Evolutionary conservation across 2,888 invertebrate species (phyloP).

Genomic region (Limnephilus lunatus): DNA sequence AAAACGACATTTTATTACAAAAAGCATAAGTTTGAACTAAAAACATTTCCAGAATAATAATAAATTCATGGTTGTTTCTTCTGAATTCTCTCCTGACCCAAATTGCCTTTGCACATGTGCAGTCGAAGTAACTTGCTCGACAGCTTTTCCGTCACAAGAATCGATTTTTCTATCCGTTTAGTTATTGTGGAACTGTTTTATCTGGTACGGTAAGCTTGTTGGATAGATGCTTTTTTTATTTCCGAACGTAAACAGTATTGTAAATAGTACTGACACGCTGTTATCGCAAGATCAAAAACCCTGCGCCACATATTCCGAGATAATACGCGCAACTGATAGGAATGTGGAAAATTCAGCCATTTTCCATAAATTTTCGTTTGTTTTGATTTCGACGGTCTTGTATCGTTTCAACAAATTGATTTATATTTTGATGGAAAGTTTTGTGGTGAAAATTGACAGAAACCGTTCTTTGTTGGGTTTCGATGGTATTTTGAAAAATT

Average conservation of each 20-base stretch:
- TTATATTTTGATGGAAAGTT: not conserved
- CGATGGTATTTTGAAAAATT: not conserved
- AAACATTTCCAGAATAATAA: not conserved
- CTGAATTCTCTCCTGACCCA: conserved; percentile 54
- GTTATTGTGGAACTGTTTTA: conserved; percentile 13
- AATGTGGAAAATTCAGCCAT: not conserved
- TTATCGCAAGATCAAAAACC: not conserved
- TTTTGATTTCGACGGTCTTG: not conserved
- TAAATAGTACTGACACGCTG: not conserved
- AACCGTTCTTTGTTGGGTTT: not conserved
- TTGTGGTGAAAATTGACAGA: not conserved
- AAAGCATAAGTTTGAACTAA: not conserved
- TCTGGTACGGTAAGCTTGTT: conserved; percentile 19
- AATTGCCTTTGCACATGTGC: conserved; percentile 53
- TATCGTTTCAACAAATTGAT: not conserved
- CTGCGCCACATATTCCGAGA: not conserved
- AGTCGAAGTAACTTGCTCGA: conserved; percentile 48
- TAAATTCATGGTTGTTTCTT: conserved; percentile 9
- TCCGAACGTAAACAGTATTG: not conserved
- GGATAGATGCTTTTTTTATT: not conserved
- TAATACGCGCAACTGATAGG: not conserved
- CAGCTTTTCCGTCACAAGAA: conserved; percentile 40
- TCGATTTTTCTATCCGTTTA: conserved; percentile 50
- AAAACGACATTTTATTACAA: not conserved
- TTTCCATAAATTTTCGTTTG: not conserved